Percentiles rank a stretch among this genome's conserved stretches.
Evolutionary conservation across 2,888 invertebrate genomes (phyloP).

Genomic region (Cecidostiba fungosa): DNA sequence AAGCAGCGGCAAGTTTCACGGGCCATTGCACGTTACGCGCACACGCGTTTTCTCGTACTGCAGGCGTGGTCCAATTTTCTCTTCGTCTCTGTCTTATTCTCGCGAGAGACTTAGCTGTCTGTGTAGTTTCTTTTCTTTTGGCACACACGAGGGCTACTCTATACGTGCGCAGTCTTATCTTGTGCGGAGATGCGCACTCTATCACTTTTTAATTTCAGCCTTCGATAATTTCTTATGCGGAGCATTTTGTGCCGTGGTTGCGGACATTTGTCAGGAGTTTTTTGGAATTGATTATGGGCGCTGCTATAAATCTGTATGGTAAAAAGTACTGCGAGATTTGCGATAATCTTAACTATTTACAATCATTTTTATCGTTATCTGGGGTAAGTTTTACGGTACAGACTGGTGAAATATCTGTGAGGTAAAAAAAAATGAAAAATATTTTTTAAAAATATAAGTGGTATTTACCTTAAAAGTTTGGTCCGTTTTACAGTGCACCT

Average conservation of each 20-base stretch:
- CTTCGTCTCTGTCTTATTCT: constrained; percentile 18
- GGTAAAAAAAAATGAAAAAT: too few relatives aligned
- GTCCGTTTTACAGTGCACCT: too few relatives aligned
- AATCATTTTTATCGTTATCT: too few relatives aligned
- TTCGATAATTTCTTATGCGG: background rate
- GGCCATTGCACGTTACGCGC: constrained; percentile 67
- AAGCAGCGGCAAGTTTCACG: constrained; percentile 67
- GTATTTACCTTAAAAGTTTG: too few relatives aligned
- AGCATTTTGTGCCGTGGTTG: background rate
- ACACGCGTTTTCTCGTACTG: constrained; percentile 49
- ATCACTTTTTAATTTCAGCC: constrained; percentile 18
- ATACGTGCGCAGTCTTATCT: background rate
- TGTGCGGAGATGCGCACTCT: background rate
- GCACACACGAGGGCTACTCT: background rate
- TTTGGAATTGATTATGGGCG: background rate
- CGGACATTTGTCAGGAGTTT: background rate
- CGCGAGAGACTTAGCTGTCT: background rate
- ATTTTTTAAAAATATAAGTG: too few relatives aligned
- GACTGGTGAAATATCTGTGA: too few relatives aligned
- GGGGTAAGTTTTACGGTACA: too few relatives aligned
- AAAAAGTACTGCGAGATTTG: too few relatives aligned
- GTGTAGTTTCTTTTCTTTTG: background rate
- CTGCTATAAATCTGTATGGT: too few relatives aligned
- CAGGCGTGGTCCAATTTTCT: constrained; percentile 54
- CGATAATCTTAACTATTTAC: too few relatives aligned